Evolutionary conservation across 2,113 vertebrate species (phyloP), one percentile per base, ranked within the genome.

Genomic region (Coptodon bakossiorum): DNA sequence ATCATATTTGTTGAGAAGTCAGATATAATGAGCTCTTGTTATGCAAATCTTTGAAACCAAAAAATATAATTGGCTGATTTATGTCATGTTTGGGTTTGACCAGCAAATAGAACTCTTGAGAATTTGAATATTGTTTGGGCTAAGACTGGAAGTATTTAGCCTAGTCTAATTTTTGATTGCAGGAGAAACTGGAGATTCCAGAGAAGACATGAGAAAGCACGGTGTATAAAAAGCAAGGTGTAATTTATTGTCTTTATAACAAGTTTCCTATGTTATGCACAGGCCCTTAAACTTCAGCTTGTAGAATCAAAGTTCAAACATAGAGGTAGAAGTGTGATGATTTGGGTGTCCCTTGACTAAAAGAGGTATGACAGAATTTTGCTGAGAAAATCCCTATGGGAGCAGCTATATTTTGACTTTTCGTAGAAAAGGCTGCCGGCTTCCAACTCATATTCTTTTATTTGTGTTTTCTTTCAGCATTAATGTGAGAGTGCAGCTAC

Each of bases 371-470:
- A 34, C 57, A 61, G 5, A 9, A 16, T 4, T 61, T 61, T 61
- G 14, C 14, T 59, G 56, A 59, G 7, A 59, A 59, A 59, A 59
- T 0, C 1, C 56, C 13, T 5, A 0, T 29, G 24, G 24, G 24
- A 59, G 56, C 56, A 59, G 24, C 56, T 29, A 16, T 59, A 59
- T 2, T 57, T 29, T 29, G 4, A 29, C 56, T 59, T 57, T 27
- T 16, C 0, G 7, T 59, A 29, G 27, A 29, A 59, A 14, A 29
- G 13, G 9, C 4, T 59, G 27, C 56, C 7, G 13, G 56, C 56
- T 59, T 59, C 56, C 13, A 16, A 14, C 56, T 29, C 24, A 59
- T 59, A 59, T 16, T 29, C 13, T 59, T 29, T 59, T 59, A 59
- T 59, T 59, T 59, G 13, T 59, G 13, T 59, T 29, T 59, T 59